A percentile compares a stretch with the other conserved stretches of the same genome.
phyloP scores from a whole-genome alignment of 2,797 vertebrate genomes.

The Leptatherina wallacei region DNA sequence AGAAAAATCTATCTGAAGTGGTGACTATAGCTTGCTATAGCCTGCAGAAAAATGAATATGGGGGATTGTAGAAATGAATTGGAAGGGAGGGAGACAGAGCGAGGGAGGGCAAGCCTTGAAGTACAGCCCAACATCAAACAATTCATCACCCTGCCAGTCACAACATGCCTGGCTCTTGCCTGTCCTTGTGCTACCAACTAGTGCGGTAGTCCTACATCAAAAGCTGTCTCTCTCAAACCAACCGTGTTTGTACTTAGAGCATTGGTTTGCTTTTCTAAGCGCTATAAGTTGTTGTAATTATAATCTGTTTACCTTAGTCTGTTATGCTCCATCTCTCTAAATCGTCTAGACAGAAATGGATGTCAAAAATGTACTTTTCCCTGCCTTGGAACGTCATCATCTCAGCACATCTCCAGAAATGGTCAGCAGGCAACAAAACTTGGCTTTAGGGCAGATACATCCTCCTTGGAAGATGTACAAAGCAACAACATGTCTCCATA shows the following conservation, averaged over 20 bases:
- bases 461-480: conserved; percentile 73
- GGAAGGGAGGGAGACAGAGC: conserved; percentile 49
- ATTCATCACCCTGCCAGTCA: conserved; percentile 76
- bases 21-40: conserved; percentile 46
- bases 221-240: conserved; percentile 40
- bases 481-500: conserved; percentile 68
- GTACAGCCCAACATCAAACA: conserved; percentile 74
- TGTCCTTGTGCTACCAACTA: conserved; percentile 61
- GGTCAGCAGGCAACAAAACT: conserved; percentile 63
- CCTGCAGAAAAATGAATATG: conserved; percentile 65
- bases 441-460: conserved; percentile 65
- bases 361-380: conserved; percentile 44
- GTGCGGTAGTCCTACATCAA: conserved; percentile 68
- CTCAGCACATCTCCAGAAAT: conserved; percentile 60
- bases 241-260: conserved; percentile 55
- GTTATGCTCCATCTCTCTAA: conserved; percentile 41
- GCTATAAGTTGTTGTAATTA: conserved; percentile 56
- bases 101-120: conserved; percentile 44
- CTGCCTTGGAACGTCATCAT: conserved; percentile 48
- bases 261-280: conserved; percentile 57
- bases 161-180: conserved; percentile 66
- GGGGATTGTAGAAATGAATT: conserved; percentile 60
- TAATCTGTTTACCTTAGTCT: conserved; percentile 53
- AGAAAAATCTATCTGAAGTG: conserved; percentile 49
- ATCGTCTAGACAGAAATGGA: conserved; percentile 32